Evolutionary conservation across 2,888 invertebrate species (phyloP).

Genomic region (Apotomis betuletana): DNA sequence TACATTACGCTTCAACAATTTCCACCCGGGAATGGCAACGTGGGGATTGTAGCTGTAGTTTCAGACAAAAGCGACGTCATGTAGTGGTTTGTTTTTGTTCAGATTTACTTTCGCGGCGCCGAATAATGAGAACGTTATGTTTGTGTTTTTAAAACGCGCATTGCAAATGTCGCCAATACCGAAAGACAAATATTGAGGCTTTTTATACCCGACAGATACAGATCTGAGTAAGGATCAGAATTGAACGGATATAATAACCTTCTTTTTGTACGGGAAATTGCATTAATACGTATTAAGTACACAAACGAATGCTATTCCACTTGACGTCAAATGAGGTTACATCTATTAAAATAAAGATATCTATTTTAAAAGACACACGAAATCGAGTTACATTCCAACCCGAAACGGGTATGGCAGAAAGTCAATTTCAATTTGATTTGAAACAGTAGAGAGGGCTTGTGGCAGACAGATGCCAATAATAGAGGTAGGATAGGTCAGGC

Average conservation of each 20-base stretch:
- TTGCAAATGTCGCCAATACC: background rate
- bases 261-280: no score
- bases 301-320: no score
- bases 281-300: no score
- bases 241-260: no score
- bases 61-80: conserved; percentile 30
- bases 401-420: conserved; percentile 36
- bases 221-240: no score
- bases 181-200: no score
- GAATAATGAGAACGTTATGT: conserved; percentile 7
- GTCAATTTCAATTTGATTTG: conserved; percentile 40
- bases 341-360: no score
- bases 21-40: conserved; percentile 29
- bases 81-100: conserved; percentile 36
- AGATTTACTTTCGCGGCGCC: conserved; percentile 19
- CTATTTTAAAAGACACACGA: no score
- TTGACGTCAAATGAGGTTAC: no score
- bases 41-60: conserved; percentile 35
- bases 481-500: conserved; percentile 25
- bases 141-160: background rate
- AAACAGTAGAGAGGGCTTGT: conserved; percentile 27
- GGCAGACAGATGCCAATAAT: conserved; percentile 40
- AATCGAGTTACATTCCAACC: conserved; percentile 19
- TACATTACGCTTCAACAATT: conserved; percentile 41
- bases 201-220: no score